These are phyloP conservation scores for Byasa hedistus DNA, from an alignment of 2,888 invertebrate species.

Conservation along the genomic window DNA sequence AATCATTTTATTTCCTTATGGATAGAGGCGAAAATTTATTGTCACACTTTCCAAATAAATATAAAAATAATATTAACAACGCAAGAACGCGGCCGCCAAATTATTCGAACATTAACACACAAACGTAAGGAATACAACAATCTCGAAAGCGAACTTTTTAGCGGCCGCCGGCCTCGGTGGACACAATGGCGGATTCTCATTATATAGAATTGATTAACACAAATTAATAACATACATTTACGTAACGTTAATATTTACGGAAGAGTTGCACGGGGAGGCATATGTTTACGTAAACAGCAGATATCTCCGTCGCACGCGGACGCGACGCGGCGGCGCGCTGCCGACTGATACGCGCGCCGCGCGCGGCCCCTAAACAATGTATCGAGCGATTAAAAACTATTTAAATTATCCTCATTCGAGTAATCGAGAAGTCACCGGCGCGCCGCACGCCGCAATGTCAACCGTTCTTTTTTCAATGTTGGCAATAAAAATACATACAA, in stretches of 20 bases:
- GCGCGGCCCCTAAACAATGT: constrained; percentile 29
- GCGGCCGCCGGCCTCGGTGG: neutral
- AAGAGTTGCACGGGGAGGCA: neutral
- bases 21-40: neutral
- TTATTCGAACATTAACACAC: neutral
- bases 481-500: neutral
- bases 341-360: constrained; percentile 19
- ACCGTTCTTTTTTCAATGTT: neutral
- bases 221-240: neutral
- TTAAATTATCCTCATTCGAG: constrained; percentile 29
- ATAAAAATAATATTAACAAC: neutral
- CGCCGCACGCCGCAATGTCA: neutral
- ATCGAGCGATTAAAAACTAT: constrained; percentile 29
- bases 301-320: too few species aligned
- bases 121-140: neutral
- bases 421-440: constrained; percentile 8
- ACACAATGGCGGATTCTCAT: neutral
- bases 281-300: too few species aligned
- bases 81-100: neutral
- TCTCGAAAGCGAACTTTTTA: neutral
- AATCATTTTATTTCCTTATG: neutral
- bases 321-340: neutral
- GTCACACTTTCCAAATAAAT: neutral
- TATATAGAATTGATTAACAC: constrained; percentile 5
- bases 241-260: constrained; percentile 1